These are phyloP conservation scores for Drosophila sulfurigaster DNA, from an alignment of 1,140 invertebrate genomes.

Conservation along the genomic window DNA sequence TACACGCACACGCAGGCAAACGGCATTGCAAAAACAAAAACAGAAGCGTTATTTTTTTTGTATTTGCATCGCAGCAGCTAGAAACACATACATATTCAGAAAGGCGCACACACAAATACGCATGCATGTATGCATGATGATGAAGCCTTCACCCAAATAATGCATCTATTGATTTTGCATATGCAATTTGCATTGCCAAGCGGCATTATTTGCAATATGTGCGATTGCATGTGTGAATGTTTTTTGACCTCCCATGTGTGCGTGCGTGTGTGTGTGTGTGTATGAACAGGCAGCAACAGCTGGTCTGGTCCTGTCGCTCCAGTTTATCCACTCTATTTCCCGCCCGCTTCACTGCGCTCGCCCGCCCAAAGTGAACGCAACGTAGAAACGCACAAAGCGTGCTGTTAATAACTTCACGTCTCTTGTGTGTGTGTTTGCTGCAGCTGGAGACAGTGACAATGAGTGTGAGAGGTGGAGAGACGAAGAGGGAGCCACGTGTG, in stretches of 20 bases:
- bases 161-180: constrained; percentile 58
- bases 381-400: constrained; percentile 13
- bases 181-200: constrained; percentile 53
- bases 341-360: neutral
- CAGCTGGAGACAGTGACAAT: constrained; percentile 17
- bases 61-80: constrained; percentile 46
- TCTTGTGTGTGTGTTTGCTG: constrained; percentile 22
- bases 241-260: constrained; percentile 41
- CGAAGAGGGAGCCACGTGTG: constrained; percentile 60
- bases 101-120: neutral
- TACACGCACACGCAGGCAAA: constrained; percentile 34
- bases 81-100: constrained; percentile 19
- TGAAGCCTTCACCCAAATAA: constrained; percentile 66
- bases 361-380: neutral
- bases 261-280: constrained; percentile 11
- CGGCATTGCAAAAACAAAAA: constrained; percentile 61
- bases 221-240: constrained; percentile 5
- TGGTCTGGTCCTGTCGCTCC: constrained; percentile 58
- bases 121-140: constrained; percentile 58
- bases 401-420: constrained; percentile 30
- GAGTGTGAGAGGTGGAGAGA: too few species aligned
- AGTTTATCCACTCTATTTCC: constrained; percentile 26
- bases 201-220: constrained; percentile 47
- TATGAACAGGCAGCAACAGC: constrained; percentile 59
- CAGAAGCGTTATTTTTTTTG: constrained; percentile 30